Base-by-base conservation (phyloP, 2,113 vertebrate species). In the Protobothrops mucrosquamatus region DNA sequence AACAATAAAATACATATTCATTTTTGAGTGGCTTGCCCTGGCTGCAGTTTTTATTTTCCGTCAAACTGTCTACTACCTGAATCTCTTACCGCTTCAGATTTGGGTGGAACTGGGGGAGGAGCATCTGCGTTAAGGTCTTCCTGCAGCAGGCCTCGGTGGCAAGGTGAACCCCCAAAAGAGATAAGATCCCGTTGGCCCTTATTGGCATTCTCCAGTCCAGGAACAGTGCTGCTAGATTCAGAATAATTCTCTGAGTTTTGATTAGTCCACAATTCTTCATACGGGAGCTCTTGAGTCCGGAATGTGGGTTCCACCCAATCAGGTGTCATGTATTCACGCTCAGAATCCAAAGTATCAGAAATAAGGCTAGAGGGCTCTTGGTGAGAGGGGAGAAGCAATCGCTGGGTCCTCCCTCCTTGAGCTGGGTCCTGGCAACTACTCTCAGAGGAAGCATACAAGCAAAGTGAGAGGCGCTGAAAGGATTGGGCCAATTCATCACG, bases 231-330 rank as follows among this genome's bases (percentile, higher is more conserved):
- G 24, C 97, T 0, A 52, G 85, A 90, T 92, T 98, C 97, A 0
- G 96, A 94, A 29, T 96, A 96, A 51, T 96, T 95, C 86, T 97
- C 98, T 0, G 95, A 57, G 0, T 94, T 96, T 95, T 98, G 97
- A 97, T 98, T 98, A 96, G 98, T 97, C 99, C 99, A 99, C 23
- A 99, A 98, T 96, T 99, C 99, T 97, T 99, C 99, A 43, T 99
- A 99, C 5, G 99, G 99, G 92, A 99, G 95, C 94, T 99, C 98
- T 89, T 93, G 97, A 94, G 96, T 97, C 96, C 98, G 97, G 95
- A 98, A 97, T 24, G 98, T 97, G 9, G 97, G 97, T 85, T 98
- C 97, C 0, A 98, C 97, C 99, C 99, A 99, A 91, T 99, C 99
- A 0, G 99, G 99, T 10, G 97, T 99, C 97, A 99, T 92, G 43